Percentiles rank a stretch among this genome's conserved stretches.
Conservation (phyloP, 2,113 vertebrate genomes). For the Sorex fumeus region DNA sequence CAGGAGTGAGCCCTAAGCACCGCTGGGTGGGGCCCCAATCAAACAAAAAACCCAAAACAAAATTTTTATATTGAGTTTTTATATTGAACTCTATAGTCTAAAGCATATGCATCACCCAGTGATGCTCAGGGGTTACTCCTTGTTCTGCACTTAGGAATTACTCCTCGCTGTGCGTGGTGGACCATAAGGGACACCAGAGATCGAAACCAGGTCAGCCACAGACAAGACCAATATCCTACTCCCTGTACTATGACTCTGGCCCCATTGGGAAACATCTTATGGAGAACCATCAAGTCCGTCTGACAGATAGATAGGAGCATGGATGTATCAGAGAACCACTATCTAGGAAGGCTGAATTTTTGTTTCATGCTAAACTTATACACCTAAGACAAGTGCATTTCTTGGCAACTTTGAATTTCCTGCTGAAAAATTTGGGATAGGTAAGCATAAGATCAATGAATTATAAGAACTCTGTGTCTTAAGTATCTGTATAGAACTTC, state of each 20-base stretch:
- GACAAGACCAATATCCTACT: too few species aligned
- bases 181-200: too few species aligned
- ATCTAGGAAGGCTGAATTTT: slow-evolving; percentile 83
- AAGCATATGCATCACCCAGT: too few species aligned
- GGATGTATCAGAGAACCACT: slow-evolving; percentile 80
- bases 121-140: too few species aligned
- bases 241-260: slow-evolving; percentile 76
- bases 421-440: slow-evolving; percentile 82
- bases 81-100: too few species aligned
- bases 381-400: slow-evolving; percentile 84
- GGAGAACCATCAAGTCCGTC: slow-evolving; percentile 82
- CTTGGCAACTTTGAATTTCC: slow-evolving; percentile 84
- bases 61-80: too few species aligned
- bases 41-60: too few species aligned
- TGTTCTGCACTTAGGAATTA: too few species aligned
- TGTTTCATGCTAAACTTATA: slow-evolving; percentile 81
- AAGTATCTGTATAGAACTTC: slow-evolving; percentile 84
- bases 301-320: slow-evolving; percentile 84
- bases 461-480: slow-evolving; percentile 84
- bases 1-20: too few species aligned
- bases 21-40: too few species aligned
- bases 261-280: slow-evolving; percentile 75
- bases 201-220: too few species aligned
- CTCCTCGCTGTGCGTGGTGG: too few species aligned
- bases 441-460: slow-evolving; percentile 81